phyloP scores from a whole-genome alignment of 1,140 invertebrate species.

The Cheumatopsyche charites region DNA sequence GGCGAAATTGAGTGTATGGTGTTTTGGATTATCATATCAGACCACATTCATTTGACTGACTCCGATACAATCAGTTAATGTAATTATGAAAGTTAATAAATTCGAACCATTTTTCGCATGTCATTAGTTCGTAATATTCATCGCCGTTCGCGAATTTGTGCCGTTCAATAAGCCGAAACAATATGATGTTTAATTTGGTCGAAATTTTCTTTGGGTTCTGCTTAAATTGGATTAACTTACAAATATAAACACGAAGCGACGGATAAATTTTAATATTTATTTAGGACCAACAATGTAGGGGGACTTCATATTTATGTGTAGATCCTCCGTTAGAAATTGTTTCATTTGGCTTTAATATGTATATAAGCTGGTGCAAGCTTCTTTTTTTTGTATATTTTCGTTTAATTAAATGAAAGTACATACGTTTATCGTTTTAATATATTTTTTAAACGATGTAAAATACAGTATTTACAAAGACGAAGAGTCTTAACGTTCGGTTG shows the following conservation, averaged over 20 bases:
- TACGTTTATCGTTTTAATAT: not conserved
- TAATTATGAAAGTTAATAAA: too few species aligned
- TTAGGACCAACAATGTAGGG: constrained; percentile 2
- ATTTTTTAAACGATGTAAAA: not conserved
- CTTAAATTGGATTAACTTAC: constrained; percentile 1
- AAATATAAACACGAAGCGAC: constrained; percentile 2
- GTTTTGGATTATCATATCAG: too few species aligned
- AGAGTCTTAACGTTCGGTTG: constrained; percentile 1
- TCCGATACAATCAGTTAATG: too few species aligned
- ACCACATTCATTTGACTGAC: too few species aligned
- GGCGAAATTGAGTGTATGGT: too few species aligned
- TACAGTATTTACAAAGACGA: not conserved
- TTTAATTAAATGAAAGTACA: not conserved
- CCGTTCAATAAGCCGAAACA: too few species aligned
- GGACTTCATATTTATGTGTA: not conserved
- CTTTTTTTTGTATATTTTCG: too few species aligned
- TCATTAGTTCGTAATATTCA: not conserved
- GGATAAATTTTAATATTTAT: constrained; percentile 11
- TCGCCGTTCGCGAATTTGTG: too few species aligned
- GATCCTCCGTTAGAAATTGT: too few species aligned
- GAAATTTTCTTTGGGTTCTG: not conserved
- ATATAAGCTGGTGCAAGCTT: too few species aligned
- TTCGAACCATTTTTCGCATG: not conserved
- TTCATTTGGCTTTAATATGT: too few species aligned
- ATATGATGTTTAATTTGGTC: constrained; percentile 14